phyloP scores from a whole-genome alignment of 1,140 invertebrate species.

The Neomicropteryx cornuta region DNA sequence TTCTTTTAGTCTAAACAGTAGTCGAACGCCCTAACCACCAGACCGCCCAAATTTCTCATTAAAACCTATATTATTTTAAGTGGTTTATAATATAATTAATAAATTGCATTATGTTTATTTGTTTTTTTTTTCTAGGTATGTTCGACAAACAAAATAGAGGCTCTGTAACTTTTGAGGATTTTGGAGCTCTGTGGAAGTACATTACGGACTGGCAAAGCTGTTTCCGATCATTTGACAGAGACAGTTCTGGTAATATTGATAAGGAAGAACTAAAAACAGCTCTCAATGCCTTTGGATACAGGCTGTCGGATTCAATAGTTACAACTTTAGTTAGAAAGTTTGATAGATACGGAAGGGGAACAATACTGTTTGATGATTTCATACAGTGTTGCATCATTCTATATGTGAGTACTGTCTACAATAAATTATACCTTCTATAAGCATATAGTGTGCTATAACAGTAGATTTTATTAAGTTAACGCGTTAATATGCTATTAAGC shows the following conservation, averaged over 20 bases:
- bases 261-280: conserved; percentile 81
- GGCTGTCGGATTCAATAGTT: conserved; percentile 77
- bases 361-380: conserved; percentile 96
- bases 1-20: too few relatives aligned
- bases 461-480: not conserved
- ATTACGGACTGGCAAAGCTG: conserved; percentile 97
- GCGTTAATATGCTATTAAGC: not conserved
- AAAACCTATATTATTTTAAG: too few relatives aligned
- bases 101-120: too few relatives aligned
- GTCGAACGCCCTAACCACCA: too few relatives aligned
- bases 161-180: conserved; percentile 91
- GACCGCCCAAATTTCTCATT: too few relatives aligned
- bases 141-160: conserved; percentile 88
- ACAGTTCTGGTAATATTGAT: conserved; percentile 95
- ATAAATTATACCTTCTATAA: too few relatives aligned
- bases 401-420: conserved; percentile 64
- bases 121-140: conserved; percentile 69
- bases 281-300: conserved; percentile 85
- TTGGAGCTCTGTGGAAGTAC: conserved; percentile 94
- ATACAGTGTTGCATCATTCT: conserved; percentile 92
- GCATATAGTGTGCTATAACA: not conserved
- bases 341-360: conserved; percentile 81
- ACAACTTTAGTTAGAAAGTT: conserved; percentile 83
- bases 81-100: too few relatives aligned
- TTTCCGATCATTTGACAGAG: conserved; percentile 88